Evolutionary conservation across 1,140 invertebrate species (phyloP).

Genomic region (Trichonephila inaurata): DNA sequence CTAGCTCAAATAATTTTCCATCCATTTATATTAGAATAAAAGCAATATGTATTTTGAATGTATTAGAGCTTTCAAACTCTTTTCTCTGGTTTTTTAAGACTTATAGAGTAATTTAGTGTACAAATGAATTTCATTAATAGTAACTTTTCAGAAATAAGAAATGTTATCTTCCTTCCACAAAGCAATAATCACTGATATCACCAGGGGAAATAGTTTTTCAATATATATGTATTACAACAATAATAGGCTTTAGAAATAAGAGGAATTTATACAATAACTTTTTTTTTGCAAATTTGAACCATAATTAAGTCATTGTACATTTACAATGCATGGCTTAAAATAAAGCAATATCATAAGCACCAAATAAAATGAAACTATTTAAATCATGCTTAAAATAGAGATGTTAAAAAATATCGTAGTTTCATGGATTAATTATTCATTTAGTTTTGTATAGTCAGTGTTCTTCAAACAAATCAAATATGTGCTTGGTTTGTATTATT

Average conservation of each 20-base stretch:
- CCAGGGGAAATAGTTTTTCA: not conserved
- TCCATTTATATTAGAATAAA: constrained; percentile 11
- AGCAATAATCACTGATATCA: not conserved
- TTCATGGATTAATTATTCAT: not conserved
- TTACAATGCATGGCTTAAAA: not conserved
- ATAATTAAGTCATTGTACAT: not conserved
- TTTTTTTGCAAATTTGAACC: not conserved
- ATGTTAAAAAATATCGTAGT: not conserved
- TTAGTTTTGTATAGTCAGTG: not conserved
- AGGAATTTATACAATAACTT: not conserved
- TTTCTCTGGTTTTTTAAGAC: not conserved
- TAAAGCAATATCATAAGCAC: not conserved
- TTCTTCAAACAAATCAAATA: not conserved
- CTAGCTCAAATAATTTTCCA: constrained; percentile 11
- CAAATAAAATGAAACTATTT: not conserved
- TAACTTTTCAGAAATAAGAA: not conserved
- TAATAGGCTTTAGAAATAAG: not conserved
- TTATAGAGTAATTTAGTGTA: not conserved
- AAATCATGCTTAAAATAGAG: not conserved
- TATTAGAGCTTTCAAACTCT: constrained; percentile 11
- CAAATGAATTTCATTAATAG: not conserved
- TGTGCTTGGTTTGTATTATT: not conserved
- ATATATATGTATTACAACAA: not conserved
- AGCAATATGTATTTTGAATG: not conserved
- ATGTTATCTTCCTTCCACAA: not conserved